These are phyloP conservation scores for Gobionotothen gibberifrons DNA, from an alignment of 2,797 vertebrate species.

Conservation along the genomic window DNA sequence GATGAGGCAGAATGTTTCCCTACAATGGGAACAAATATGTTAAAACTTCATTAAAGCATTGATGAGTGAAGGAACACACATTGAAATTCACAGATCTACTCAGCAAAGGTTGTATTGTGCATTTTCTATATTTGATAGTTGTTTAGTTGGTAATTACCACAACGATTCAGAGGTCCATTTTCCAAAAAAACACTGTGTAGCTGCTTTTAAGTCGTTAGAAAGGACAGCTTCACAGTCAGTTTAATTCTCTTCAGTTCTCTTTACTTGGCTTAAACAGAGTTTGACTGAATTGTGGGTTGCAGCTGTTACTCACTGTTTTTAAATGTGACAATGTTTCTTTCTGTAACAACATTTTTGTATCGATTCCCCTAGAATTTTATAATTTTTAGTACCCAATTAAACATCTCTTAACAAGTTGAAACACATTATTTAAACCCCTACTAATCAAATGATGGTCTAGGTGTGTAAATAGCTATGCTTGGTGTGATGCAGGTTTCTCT, in stretches of 20 bases:
- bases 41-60: constrained; percentile 14
- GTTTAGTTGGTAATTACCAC: constrained; percentile 24
- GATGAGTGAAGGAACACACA: constrained; percentile 9
- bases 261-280: constrained; percentile 18
- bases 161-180: constrained; percentile 12
- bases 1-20: constrained; percentile 12
- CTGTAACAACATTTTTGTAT: not conserved
- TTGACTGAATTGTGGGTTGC: constrained; percentile 4
- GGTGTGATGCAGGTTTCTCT: not conserved
- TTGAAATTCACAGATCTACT: constrained; percentile 7
- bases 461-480: constrained; percentile 2
- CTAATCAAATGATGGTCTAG: not conserved
- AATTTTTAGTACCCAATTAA: not conserved
- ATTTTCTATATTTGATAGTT: constrained; percentile 13
- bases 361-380: not conserved
- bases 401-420: not conserved
- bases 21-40: constrained; percentile 1
- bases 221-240: constrained; percentile 17
- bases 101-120: constrained; percentile 17
- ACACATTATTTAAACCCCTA: not conserved
- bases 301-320: not conserved
- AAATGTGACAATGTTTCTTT: not conserved
- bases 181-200: constrained; percentile 19
- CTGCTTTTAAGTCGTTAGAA: constrained; percentile 13
- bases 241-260: constrained; percentile 33